phyloP scores from a whole-genome alignment of 2,797 vertebrate genomes.

The Trematomus bernacchii region DNA sequence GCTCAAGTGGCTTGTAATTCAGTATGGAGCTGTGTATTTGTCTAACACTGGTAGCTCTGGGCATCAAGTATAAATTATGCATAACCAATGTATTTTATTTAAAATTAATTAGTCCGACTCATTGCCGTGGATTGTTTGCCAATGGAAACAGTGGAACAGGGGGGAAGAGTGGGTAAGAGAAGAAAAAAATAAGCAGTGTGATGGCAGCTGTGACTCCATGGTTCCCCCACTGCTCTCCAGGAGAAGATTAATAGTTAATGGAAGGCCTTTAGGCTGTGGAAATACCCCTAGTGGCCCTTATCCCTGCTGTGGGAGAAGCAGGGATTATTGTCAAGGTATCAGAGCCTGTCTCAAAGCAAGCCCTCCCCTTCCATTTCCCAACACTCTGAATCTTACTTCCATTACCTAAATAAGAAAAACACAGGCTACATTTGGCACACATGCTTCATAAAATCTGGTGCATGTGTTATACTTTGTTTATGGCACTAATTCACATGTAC shows the following conservation, averaged over 20 bases:
- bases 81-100: constrained; percentile 85
- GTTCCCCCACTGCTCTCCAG: constrained; percentile 75
- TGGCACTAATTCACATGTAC: constrained; percentile 53
- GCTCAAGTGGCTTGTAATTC: constrained; percentile 78
- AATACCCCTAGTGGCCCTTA: constrained; percentile 77
- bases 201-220: constrained; percentile 79
- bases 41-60: constrained; percentile 84
- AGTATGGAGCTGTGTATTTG: constrained; percentile 84
- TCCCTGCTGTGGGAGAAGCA: constrained; percentile 71
- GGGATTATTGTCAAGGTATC: constrained; percentile 79
- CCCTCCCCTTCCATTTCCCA: constrained; percentile 60
- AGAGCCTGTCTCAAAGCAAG: constrained; percentile 59
- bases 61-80: constrained; percentile 85
- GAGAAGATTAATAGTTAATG: constrained; percentile 85
- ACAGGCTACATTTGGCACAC: constrained; percentile 47
- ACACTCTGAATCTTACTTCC: constrained; percentile 60
- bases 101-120: constrained; percentile 84
- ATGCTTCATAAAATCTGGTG: constrained; percentile 41
- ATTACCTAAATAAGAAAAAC: constrained; percentile 68
- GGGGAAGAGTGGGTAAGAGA: constrained; percentile 21
- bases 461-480: constrained; percentile 61
- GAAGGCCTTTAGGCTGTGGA: constrained; percentile 82
- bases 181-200: constrained; percentile 47
- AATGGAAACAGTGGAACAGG: constrained; percentile 76
- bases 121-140: constrained; percentile 72